A percentile compares a stretch with the other conserved stretches of the same genome.
Evolutionary conservation across 2,888 invertebrate genomes (phyloP).

Genomic region (Plagodis dolabraria): DNA sequence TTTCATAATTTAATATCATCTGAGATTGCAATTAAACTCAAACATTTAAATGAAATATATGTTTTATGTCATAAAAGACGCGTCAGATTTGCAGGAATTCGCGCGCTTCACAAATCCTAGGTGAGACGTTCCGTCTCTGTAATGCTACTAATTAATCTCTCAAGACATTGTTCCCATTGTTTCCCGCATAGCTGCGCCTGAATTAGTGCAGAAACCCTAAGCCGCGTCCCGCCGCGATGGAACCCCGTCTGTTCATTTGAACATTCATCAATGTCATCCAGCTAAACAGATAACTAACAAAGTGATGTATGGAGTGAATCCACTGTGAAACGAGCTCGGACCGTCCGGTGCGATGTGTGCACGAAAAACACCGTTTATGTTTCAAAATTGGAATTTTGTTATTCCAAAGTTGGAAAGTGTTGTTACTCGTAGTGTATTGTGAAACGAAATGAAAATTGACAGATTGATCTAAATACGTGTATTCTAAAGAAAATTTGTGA

Average conservation of each 20-base stretch:
- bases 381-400: slow-evolving; percentile 26
- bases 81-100: slow-evolving; percentile 2
- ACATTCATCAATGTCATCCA: slow-evolving; percentile 72
- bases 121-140: slow-evolving; percentile 21
- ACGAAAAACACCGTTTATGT: slow-evolving; percentile 43
- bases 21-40: too few species aligned
- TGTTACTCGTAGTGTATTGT: slow-evolving; percentile 7
- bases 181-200: slow-evolving; percentile 39
- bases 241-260: slow-evolving; percentile 55
- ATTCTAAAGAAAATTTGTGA: too few species aligned
- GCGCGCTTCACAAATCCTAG: slow-evolving; percentile 16
- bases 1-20: too few species aligned
- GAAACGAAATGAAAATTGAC: background rate
- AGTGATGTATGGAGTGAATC: slow-evolving; percentile 72
- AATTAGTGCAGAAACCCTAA: slow-evolving; percentile 49
- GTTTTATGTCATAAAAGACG: background rate
- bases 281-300: slow-evolving; percentile 72
- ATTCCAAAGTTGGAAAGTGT: background rate
- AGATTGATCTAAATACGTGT: too few species aligned
- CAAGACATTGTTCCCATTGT: slow-evolving; percentile 51
- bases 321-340: slow-evolving; percentile 62
- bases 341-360: slow-evolving; percentile 40
- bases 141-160: slow-evolving; percentile 44
- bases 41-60: too few species aligned
- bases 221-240: slow-evolving; percentile 30